Conservation (phyloP, 1,140 invertebrate species). For the Berghia stephanieae region DNA sequence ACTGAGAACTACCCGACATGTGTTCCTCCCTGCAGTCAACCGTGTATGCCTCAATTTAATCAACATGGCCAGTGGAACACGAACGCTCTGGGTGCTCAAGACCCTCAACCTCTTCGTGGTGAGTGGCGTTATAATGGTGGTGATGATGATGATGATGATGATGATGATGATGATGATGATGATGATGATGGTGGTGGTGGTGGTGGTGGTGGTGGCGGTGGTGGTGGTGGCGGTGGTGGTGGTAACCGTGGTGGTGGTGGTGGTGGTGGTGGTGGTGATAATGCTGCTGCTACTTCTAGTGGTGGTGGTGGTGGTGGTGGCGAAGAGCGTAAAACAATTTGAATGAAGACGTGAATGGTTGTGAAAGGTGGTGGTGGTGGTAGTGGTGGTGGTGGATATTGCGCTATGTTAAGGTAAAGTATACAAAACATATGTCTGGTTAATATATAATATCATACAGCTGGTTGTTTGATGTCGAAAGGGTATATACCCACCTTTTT, state of each 20-base stretch:
- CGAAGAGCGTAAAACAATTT: not conserved
- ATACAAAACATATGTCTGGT: too few species aligned
- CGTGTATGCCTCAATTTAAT: not conserved
- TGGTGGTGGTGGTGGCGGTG: not conserved
- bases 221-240: not conserved
- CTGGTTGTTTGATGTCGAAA: too few species aligned
- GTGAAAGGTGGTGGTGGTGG: too few species aligned
- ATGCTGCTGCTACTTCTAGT: not conserved
- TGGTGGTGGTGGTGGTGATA: not conserved
- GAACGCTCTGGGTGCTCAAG: constrained; percentile 2
- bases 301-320: not conserved
- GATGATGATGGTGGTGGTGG: not conserved
- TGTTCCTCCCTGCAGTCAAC: constrained; percentile 8
- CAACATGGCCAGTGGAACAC: not conserved
- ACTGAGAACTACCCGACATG: not conserved
- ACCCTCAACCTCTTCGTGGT: not conserved
- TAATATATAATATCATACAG: too few species aligned
- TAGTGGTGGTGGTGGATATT: too few species aligned
- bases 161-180: not conserved
- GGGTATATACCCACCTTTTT: too few species aligned
- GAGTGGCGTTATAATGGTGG: not conserved
- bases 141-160: not conserved
- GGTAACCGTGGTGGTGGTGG: not conserved
- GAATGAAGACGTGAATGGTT: too few species aligned
- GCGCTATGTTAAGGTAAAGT: too few species aligned